Base-by-base conservation (phyloP, 2,797 vertebrate species). In the Odontamblyopus lacepedii region DNA sequence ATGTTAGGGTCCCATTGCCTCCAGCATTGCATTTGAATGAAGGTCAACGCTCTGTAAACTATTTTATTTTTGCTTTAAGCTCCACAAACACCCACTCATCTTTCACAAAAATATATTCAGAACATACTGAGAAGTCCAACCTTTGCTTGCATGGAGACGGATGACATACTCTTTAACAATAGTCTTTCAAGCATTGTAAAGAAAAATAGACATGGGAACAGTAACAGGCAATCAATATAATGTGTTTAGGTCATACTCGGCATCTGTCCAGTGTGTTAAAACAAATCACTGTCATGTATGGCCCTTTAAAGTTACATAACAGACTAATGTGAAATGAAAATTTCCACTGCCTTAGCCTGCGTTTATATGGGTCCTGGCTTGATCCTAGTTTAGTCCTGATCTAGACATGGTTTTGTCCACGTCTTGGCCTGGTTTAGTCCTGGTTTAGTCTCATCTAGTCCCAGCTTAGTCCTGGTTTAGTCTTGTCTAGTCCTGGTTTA, bases 31-130 rank as follows among this genome's bases (percentile, higher is more conserved):
- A 63, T 75, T 35, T 74, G 53, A 74, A 18, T 67, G 23, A 78
- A 80, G 71, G 66, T 71, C 74, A 27, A 66, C 65, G 56, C 71
- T 83, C 79, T 84, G 73, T 76, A 80, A 79, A 73, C 9, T 35
- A 69, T 85, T 75, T 65, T 65, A 18, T 64, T 65, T 74, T 55
- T 59, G 44, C 30, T 29, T 13, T 66, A 44, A 80, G 50, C n/a
- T 72, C 57, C 56, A 8, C 15, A 4, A n/a, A 50, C 38, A 69
- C 67, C 62, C 48, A 11, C 35, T 57, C 61, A 59, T 71, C 78
- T 71, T 3, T 67, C 16, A 13, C 23, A n/a, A 19, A 67, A 67
- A 5, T 51, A 15, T 26, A 50, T 75, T 75, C 12, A 48, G 26
- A 5, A 15, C 23, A 44, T 6, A 63, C 35, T 13, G 11, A 56